A percentile compares a stretch with the other conserved stretches of the same genome.
Evolutionary conservation across 2,797 vertebrate species (phyloP).

Genomic region (Spondyliosoma cantharus): DNA sequence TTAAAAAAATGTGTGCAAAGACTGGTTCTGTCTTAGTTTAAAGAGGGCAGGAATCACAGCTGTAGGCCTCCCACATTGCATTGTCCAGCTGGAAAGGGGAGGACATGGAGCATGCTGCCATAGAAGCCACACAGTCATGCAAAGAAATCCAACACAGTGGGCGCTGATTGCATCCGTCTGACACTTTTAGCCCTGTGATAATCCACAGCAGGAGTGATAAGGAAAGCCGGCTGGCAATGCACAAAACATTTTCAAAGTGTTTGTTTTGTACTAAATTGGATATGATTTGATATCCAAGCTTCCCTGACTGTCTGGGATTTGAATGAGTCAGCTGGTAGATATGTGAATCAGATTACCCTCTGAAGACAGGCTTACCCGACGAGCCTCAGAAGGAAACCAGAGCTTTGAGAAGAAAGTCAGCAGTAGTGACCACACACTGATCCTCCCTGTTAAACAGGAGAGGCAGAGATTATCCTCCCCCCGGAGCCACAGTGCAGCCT

Average conservation of each 20-base stretch:
- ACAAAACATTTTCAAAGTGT: not conserved
- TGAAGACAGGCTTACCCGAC: slow-evolving; percentile 23
- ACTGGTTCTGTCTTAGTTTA: slow-evolving; percentile 3
- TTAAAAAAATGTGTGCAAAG: slow-evolving; percentile 2
- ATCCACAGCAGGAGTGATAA: not conserved
- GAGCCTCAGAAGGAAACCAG: slow-evolving; percentile 40
- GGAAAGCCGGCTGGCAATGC: not conserved
- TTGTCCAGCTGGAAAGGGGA: slow-evolving; percentile 55
- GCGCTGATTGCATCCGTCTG: slow-evolving; percentile 34
- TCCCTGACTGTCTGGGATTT: slow-evolving; percentile 39
- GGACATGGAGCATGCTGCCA: slow-evolving; percentile 38
- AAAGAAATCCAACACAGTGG: slow-evolving; percentile 31
- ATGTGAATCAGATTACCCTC: slow-evolving; percentile 51
- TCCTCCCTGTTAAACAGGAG: slow-evolving; percentile 30
- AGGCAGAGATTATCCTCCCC: slow-evolving; percentile 20
- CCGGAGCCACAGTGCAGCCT: not conserved
- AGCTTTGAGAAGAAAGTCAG: slow-evolving; percentile 43
- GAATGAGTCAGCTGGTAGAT: slow-evolving; percentile 62
- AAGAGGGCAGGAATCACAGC: slow-evolving; percentile 35
- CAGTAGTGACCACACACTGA: slow-evolving; percentile 46
- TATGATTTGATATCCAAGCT: slow-evolving; percentile 20
- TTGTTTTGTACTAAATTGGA: slow-evolving; percentile 12
- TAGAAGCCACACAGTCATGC: slow-evolving; percentile 54
- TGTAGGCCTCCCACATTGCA: slow-evolving; percentile 44
- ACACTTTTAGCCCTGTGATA: slow-evolving; percentile 29